Base-by-base conservation (phyloP, 2,113 vertebrate species). In the Pseudorhombus dupliciocellatus region DNA sequence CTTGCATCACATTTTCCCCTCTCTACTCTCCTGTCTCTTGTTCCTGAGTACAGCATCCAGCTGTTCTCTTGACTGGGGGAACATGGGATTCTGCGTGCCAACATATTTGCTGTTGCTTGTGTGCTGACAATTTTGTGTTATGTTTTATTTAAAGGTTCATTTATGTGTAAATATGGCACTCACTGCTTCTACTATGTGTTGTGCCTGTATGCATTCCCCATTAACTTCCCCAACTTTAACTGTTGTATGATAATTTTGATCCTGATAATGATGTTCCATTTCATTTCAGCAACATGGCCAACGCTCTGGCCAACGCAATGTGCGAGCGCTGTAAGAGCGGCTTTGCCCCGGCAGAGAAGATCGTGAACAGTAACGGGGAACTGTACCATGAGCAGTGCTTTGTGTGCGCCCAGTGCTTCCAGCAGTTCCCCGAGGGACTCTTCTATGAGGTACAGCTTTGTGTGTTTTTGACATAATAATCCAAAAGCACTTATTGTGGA, bases 301-400 rank as follows among this genome's bases (percentile, higher is more conserved):
- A 96, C 0, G 97, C 98, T 0, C 92, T 99, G 69, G 96, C 96
- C 71, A 98, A 96, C 0, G 97, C 98, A 77, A 94, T 95, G 54
- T 99, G 98, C 2, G 97, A 99, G 87, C 96, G 97, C 87, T 99
- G 98, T 82, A 94, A 92, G 86, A 94, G 91, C 0, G 96, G 96
- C 52, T 99, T 99, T 26, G 96, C 94, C 0, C 96, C 96, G 0
- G 94, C 96, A 0, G 98, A 99, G 94, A 98, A 96, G 91, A 99
- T 99, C 0, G 97, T 99, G 54, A 99, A 99, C 93, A 99, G 98
- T 66, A 98, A 98, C 0, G 98, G 98, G 0, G 98, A 99, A 70
- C 94, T 99, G 61, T 99, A 98, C 89, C 98, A 99, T 0, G 96
- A 99, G 83, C 96, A 97, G 88, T 99, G 98, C 85, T 99, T 99